phyloP scores from a whole-genome alignment of 2,888 invertebrate genomes.

The Tromatobia lineatoria region DNA sequence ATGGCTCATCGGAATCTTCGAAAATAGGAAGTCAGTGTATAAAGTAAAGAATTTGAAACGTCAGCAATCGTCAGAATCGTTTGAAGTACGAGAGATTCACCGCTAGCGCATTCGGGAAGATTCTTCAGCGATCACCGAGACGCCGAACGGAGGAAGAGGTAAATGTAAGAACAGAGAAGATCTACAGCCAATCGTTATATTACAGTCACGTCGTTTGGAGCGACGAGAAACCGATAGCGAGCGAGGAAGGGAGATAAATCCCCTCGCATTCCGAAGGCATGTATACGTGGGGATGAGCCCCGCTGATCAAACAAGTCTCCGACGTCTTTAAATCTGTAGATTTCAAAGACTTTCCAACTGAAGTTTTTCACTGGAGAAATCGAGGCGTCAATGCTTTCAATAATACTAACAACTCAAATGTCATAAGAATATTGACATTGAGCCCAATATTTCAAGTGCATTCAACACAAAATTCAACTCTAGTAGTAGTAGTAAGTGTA shows the following conservation, averaged over 20 bases:
- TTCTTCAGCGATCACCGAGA: conserved; percentile 12
- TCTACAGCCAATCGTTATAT: conserved; percentile 40
- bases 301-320: conserved; percentile 53
- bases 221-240: conserved; percentile 15
- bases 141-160: not conserved
- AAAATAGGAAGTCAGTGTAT: not conserved
- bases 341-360: conserved; percentile 45
- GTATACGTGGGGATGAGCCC: conserved; percentile 44
- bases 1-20: not conserved
- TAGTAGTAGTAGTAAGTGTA: too few species aligned
- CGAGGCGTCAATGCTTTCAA: not conserved
- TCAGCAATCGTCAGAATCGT: conserved; percentile 2
- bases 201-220: not conserved
- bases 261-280: conserved; percentile 49
- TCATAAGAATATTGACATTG: not conserved
- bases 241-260: conserved; percentile 40
- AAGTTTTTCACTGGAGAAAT: conserved; percentile 18
- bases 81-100: conserved; percentile 15
- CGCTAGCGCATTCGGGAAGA: not conserved
- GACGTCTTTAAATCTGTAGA: conserved; percentile 44
- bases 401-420: not conserved
- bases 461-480: not conserved
- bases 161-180: conserved; percentile 26
- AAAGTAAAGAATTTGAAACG: not conserved
- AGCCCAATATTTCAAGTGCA: not conserved